Evolutionary conservation across 2,797 vertebrate species (phyloP), one percentile per base, ranked within the genome.

Genomic region (Carapus acus): DNA sequence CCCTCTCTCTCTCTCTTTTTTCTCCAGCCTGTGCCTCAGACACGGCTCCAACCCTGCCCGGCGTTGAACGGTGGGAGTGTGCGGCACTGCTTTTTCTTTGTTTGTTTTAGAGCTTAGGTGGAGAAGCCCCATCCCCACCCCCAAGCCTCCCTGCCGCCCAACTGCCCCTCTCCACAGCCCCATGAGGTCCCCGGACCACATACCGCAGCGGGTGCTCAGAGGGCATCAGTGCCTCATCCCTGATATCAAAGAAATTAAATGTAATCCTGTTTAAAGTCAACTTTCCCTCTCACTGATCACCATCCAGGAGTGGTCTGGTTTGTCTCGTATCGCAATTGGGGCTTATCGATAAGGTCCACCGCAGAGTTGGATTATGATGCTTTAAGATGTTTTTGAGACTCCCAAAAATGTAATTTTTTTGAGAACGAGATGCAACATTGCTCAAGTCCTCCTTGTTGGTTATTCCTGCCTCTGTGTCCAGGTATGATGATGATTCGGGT

Each of bases 61-160:
- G 59, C 67, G 79, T 67, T 78, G 78, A 75, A 69, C 49, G n/a
- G 60, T 67, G 66, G 79, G 67, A 74, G 71, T 71, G 65, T 65
- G 72, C 77, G 62, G 58, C 55, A n/a, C 15, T 50, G 55, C 64
- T 69, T 22, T 44, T 22, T 44, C 54, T n/a, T n/a, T 76, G 80
- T 88, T 85, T 87, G 74, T 58, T 77, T 70, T 73, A 79, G 67
- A 70, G 78, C 77, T 86, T 81, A 80, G 60, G 37, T 42, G 49
- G 41, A 74, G 75, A 75, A 78, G 74, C 34, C 70, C 71, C 24
- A 27, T 9, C 4, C 24, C 4, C 24, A 27, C 24, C 4, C 24
- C 9, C 24, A 27, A 9, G 24, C 24, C 24, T 27, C 24, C n/a
- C n/a, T n/a, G n/a, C n/a, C n/a, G n/a, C n/a, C n/a, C n/a, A n/a